Conservation (phyloP, 2,113 vertebrate species). For the Gallinago media region DNA sequence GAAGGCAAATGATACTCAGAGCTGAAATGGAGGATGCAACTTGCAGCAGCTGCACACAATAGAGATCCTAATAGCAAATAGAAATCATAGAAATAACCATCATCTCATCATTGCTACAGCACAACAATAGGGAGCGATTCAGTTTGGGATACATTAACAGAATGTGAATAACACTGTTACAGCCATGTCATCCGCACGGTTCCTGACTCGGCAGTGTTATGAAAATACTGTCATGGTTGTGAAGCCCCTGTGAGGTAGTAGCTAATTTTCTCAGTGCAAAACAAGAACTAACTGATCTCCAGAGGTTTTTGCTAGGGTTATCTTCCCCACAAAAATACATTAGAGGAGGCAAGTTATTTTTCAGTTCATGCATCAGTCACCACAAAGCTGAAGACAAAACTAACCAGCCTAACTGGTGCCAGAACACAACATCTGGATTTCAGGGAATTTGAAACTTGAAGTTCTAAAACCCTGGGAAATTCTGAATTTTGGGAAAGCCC, state of each 20-base stretch:
- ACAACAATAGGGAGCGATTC: neutral
- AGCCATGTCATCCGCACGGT: neutral
- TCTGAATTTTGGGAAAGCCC: neutral
- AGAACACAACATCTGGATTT: neutral
- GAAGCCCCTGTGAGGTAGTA: neutral
- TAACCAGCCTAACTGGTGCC: neutral
- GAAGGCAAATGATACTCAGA: neutral
- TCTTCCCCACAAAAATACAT: neutral
- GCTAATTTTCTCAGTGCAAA: neutral
- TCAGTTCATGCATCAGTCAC: neutral
- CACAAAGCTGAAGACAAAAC: neutral
- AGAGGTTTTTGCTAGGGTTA: neutral
- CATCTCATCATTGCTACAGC: neutral
- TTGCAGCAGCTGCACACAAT: slow-evolving; percentile 15
- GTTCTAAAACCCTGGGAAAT: neutral
- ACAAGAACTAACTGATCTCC: neutral
- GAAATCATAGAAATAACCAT: neutral
- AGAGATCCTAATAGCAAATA: neutral
- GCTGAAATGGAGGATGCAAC: neutral
- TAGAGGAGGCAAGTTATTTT: neutral
- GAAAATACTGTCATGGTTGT: neutral
- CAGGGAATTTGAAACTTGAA: neutral
- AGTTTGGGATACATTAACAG: neutral
- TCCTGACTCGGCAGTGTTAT: neutral
- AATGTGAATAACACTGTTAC: neutral